Evolutionary conservation across 2,113 vertebrate species (phyloP), one percentile per base, ranked within the genome.

Genomic region (Fulmarus glacialis): DNA sequence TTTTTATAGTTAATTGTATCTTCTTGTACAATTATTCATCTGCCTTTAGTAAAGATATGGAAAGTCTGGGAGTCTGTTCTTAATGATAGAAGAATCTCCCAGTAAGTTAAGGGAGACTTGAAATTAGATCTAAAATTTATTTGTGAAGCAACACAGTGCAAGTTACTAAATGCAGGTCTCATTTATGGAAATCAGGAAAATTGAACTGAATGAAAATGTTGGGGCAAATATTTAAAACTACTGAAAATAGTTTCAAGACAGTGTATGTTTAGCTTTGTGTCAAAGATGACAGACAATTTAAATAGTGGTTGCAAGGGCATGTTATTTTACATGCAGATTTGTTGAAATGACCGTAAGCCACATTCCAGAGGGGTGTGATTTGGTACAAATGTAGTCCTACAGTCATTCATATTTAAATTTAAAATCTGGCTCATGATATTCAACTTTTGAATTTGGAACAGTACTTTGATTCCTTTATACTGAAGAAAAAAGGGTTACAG

Each of bases 161-260:
- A 83, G 22, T 42, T 64, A 34, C 23, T 53, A 53, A 89, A 22
- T 1, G 2, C 21, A 70, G 48, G 21, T 62, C 18, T 87, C 30
- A 52, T 40, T 72, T 87, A 34, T 23, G 32, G 80, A 53, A 87
- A 62, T 81, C 22, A n/a, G 48, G n/a, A 66, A 82, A 82, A 67
- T 1, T 15, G 16, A 85, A 63, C 30, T 15, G 30, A 75, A 50
- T 70, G 17, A 66, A 90, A 96, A 74, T 56, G 4, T 50, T n/a
- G 34, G 56, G 38, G 16, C 4, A 79, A 75, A 75, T 59, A 88
- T 50, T 85, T 67, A 50, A 59, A 95, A 42, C 20, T 72, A 55
- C 15, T 32, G 36, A 81, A 95, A 95, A 56, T 13, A 56, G 12
- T 88, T 93, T 91, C 63, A 84, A 71, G 62, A n/a, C 15, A 60